These are phyloP conservation scores for Camelus bactrianus DNA, from an alignment of 2,113 vertebrate genomes.

Conservation along the genomic window DNA sequence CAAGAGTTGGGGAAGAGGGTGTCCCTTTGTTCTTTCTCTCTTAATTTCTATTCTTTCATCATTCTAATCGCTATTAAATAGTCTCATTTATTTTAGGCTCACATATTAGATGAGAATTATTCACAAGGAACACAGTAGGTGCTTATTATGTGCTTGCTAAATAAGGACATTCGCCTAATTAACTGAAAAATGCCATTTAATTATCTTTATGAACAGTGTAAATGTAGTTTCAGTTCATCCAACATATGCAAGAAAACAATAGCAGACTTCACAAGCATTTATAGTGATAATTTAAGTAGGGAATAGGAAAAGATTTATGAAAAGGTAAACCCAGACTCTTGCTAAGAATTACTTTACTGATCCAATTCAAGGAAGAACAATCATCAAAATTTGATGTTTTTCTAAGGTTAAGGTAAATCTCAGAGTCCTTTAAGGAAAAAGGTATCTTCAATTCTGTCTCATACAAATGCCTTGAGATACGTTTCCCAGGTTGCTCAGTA, in stretches of 20 bases:
- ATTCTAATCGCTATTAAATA: background rate
- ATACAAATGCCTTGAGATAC: background rate
- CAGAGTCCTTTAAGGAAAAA: background rate
- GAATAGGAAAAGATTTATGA: constrained; percentile 6
- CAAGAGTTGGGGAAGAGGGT: background rate
- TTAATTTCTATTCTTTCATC: constrained; percentile 52
- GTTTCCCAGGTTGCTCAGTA: background rate
- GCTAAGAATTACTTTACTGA: background rate
- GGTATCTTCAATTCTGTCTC: background rate
- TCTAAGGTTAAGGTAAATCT: constrained; percentile 5
- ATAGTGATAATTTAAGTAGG: background rate
- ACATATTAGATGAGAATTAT: constrained; percentile 16
- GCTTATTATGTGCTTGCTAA: constrained; percentile 9
- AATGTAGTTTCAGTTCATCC: background rate
- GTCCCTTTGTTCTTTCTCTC: background rate
- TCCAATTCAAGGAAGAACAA: background rate
- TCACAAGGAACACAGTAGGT: background rate
- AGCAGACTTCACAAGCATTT: background rate
- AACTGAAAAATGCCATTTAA: constrained; percentile 38
- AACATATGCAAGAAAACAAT: background rate
- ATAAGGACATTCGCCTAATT: background rate
- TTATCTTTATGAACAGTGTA: background rate
- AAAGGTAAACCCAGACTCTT: background rate
- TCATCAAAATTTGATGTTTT: constrained; percentile 38
- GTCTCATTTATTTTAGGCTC: background rate